phyloP scores from a whole-genome alignment of 2,113 vertebrate genomes.

The Eurypyga helias region DNA sequence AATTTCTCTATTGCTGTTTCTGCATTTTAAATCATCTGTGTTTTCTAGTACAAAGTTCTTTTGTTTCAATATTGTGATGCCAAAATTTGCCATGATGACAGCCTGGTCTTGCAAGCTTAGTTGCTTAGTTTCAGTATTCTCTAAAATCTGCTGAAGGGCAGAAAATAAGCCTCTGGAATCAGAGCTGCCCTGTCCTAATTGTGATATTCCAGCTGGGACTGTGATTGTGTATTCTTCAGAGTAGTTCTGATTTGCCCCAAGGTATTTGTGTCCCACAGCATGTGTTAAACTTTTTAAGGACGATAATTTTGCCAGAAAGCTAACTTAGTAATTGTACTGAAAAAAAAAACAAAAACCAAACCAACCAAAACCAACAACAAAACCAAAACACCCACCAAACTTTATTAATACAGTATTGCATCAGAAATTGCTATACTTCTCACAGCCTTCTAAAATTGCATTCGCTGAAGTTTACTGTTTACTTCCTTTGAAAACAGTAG shows the following conservation, averaged over 20 bases:
- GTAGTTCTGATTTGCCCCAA: background rate
- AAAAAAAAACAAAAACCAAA: background rate
- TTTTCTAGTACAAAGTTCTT: background rate
- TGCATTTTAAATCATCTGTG: background rate
- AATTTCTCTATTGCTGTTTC: background rate
- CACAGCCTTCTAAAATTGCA: background rate
- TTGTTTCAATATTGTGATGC: background rate
- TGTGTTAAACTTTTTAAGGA: background rate
- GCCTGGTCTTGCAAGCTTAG: background rate
- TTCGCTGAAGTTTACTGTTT: background rate
- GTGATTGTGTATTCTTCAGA: constrained; percentile 12
- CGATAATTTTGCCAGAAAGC: background rate
- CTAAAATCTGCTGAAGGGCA: constrained; percentile 10
- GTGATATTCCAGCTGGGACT: background rate
- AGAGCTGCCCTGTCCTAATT: constrained; percentile 4
- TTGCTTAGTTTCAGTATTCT: constrained; percentile 11
- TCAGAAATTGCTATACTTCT: background rate
- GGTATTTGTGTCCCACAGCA: background rate
- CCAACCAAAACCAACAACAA: too few species aligned
- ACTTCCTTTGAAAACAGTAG: background rate
- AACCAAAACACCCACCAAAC: background rate
- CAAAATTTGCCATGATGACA: background rate
- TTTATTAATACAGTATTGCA: background rate
- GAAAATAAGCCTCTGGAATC: background rate
- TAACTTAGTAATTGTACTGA: background rate